These are phyloP conservation scores for Drosophila subsilvestris DNA, from an alignment of 2,888 invertebrate species.

Conservation along the genomic window DNA sequence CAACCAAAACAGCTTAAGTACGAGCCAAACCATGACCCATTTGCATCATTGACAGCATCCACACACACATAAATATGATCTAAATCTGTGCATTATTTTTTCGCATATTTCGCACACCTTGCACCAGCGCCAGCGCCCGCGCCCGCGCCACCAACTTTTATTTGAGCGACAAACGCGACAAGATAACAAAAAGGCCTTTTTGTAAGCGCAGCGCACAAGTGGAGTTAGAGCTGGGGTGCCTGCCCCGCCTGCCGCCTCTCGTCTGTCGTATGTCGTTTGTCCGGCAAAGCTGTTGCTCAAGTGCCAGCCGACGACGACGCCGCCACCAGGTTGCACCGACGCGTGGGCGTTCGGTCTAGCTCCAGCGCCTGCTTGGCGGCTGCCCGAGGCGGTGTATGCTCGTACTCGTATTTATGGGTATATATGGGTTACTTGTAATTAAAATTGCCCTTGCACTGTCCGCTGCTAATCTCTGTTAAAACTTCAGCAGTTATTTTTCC, in stretches of 20 bases:
- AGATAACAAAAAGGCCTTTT: conserved; percentile 74
- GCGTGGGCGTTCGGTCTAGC: conserved; percentile 74
- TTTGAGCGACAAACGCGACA: conserved; percentile 73
- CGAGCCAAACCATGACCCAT: conserved; percentile 48
- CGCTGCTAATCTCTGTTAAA: conserved; percentile 38
- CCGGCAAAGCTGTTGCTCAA: conserved; percentile 48
- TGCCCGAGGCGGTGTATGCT: conserved; percentile 51
- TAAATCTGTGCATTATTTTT: conserved; percentile 38
- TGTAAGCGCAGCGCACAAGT: conserved; percentile 41
- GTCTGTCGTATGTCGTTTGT: conserved; percentile 6
- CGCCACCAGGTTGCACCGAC: conserved; percentile 19
- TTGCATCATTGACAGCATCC: conserved; percentile 33
- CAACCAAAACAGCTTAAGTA: conserved; percentile 12
- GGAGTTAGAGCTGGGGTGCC: conserved; percentile 28
- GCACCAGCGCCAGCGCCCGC: conserved; percentile 44
- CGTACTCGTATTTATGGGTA: conserved; percentile 7
- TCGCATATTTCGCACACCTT: conserved; percentile 65
- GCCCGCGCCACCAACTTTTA: conserved; percentile 27
- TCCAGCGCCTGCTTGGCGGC: conserved; percentile 73
- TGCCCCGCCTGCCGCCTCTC: conserved; percentile 56
- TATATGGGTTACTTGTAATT: conserved; percentile 61
- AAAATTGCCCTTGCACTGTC: conserved; percentile 50
- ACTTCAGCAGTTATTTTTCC: conserved; percentile 40
- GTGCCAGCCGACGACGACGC: conserved; percentile 43
- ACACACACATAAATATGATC: conserved; percentile 10